A percentile compares a stretch with the other conserved stretches of the same genome.
Evolutionary conservation across 2,797 vertebrate genomes (phyloP).

Genomic region (Cyclopterus lumpus): DNA sequence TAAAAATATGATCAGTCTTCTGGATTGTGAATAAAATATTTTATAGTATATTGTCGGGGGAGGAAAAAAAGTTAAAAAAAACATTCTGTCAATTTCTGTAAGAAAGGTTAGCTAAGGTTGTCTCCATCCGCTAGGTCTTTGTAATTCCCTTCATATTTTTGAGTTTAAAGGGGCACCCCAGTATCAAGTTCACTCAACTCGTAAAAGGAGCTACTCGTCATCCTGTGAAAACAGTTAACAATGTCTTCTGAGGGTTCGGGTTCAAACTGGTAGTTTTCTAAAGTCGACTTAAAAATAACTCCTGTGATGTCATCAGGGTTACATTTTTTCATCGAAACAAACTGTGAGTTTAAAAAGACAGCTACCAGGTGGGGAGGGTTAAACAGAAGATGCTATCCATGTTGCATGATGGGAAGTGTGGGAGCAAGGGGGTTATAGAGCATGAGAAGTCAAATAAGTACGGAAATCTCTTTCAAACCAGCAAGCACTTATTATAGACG

Average conservation of each 20-base stretch:
- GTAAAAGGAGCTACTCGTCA: not conserved
- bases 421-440: not conserved
- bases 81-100: not conserved
- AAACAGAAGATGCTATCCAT: not conserved
- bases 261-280: not conserved
- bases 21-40: constrained; percentile 25
- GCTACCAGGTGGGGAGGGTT: not conserved
- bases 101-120: not conserved
- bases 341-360: not conserved
- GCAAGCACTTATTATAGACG: too few relatives aligned
- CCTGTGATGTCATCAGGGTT: constrained; percentile 7
- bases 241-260: not conserved
- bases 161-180: not conserved
- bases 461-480: too few relatives aligned
- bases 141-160: not conserved
- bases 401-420: not conserved
- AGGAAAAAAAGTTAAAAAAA: not conserved
- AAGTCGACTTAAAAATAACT: not conserved
- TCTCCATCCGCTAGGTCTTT: not conserved
- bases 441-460: not conserved
- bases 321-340: not conserved
- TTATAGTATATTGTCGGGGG: not conserved
- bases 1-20: constrained; percentile 18
- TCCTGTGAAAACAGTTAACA: too few relatives aligned
- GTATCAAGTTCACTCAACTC: not conserved